phyloP scores from a whole-genome alignment of 2,888 invertebrate species.

The Apotomis capreana region DNA sequence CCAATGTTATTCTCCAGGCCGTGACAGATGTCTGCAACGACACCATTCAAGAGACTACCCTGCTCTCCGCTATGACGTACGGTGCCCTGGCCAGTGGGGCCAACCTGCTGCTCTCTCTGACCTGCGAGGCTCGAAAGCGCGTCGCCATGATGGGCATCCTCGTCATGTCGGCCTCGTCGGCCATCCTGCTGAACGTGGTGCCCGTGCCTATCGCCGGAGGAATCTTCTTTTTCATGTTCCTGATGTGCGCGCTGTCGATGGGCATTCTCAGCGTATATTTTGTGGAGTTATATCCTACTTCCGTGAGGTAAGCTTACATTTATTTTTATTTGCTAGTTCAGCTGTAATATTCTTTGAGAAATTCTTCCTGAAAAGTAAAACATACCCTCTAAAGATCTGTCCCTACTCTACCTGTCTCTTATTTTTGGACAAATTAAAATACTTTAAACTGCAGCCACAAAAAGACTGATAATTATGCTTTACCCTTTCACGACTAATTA shows the following conservation, averaged over 20 bases:
- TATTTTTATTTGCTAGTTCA: no score
- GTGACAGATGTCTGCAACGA: conserved; percentile 68
- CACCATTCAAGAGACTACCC: conserved; percentile 73
- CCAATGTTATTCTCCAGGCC: conserved; percentile 49
- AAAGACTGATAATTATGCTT: background rate
- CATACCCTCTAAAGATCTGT: no score
- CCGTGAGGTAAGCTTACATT: conserved; percentile 64
- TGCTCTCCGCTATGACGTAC: conserved; percentile 75
- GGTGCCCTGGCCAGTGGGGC: conserved; percentile 71
- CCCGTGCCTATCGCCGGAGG: conserved; percentile 71
- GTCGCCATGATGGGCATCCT: conserved; percentile 71
- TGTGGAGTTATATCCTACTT: conserved; percentile 77
- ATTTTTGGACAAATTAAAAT: no score
- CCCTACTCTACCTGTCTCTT: no score
- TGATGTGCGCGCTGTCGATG: conserved; percentile 74
- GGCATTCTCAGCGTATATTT: conserved; percentile 78
- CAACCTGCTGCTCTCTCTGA: conserved; percentile 72
- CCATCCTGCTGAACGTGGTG: conserved; percentile 67
- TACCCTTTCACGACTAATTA: no score
- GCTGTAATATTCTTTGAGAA: no score
- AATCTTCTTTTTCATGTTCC: conserved; percentile 76
- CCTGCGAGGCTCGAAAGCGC: conserved; percentile 72
- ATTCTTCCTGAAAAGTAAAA: no score
- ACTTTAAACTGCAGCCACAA: no score
- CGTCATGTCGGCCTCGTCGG: conserved; percentile 61